A percentile compares a stretch with the other conserved stretches of the same genome.
These are phyloP conservation scores for Eristalinus sepulchralis DNA, from an alignment of 2,888 invertebrate genomes.

Conservation along the genomic window DNA sequence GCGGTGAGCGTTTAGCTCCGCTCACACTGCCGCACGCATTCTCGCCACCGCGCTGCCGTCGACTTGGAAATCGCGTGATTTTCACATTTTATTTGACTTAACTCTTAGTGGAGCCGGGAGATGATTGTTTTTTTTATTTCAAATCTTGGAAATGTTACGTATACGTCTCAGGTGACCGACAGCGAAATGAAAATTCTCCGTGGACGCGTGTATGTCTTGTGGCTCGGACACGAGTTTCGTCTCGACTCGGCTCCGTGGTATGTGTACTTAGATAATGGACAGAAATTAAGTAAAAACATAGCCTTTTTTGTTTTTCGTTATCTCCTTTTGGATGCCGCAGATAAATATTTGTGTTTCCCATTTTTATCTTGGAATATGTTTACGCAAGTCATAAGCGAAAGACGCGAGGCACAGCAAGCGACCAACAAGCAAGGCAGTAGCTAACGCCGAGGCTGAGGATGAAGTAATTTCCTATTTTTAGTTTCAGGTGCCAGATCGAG, in stretches of 20 bases:
- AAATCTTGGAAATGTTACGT: conserved; percentile 25
- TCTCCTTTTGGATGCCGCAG: conserved; percentile 15
- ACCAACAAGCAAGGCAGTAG: not conserved
- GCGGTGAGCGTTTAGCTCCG: not conserved
- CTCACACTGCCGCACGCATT: not conserved
- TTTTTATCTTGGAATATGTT: conserved; percentile 19
- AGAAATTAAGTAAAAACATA: conserved; percentile 16
- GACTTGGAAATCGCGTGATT: conserved; percentile 36
- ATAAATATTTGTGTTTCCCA: conserved; percentile 45
- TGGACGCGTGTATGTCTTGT: not conserved
- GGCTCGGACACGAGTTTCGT: not conserved
- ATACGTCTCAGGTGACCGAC: conserved; percentile 51
- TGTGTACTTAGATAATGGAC: conserved; percentile 46
- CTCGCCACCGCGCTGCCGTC: not conserved
- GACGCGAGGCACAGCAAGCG: not conserved
- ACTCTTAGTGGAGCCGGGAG: not conserved
- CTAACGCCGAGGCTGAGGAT: not conserved
- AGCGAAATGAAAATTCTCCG: conserved; percentile 27
- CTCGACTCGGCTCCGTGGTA: not conserved
- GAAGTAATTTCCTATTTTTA: conserved; percentile 44
- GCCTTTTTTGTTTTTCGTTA: not conserved
- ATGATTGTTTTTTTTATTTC: not conserved
- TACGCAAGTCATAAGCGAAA: conserved; percentile 26
- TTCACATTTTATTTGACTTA: conserved; percentile 34
- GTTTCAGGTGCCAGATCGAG: conserved; percentile 37